These are phyloP conservation scores for Noctua janthe DNA, from an alignment of 2,888 invertebrate genomes.

Conservation along the genomic window DNA sequence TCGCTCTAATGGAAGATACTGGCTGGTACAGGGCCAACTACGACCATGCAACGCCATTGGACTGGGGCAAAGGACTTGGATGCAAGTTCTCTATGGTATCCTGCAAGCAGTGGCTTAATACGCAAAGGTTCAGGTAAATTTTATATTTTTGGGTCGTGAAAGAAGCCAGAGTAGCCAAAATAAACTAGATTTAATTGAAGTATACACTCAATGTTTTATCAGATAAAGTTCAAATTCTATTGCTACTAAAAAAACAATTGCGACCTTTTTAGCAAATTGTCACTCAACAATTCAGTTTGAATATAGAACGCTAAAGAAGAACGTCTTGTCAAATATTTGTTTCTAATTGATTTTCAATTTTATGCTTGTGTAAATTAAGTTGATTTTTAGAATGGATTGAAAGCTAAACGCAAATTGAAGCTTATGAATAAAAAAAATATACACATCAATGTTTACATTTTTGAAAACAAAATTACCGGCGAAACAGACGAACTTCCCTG, in stretches of 20 bases:
- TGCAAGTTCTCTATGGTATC: slow-evolving; percentile 98
- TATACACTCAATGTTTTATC: background rate
- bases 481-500: background rate
- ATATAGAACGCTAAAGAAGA: background rate
- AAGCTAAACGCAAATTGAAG: background rate
- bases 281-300: background rate
- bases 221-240: background rate
- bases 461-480: background rate
- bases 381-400: background rate
- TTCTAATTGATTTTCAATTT: background rate
- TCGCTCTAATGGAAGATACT: slow-evolving; percentile 99
- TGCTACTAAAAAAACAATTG: background rate
- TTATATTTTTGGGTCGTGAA: slow-evolving; percentile 29
- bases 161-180: slow-evolving; percentile 8
- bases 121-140: slow-evolving; percentile 92
- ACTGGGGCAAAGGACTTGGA: slow-evolving; percentile 97
- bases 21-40: slow-evolving; percentile 99
- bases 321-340: background rate
- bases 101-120: slow-evolving; percentile 98
- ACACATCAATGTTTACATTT: background rate
- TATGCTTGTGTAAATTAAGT: background rate
- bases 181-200: background rate
- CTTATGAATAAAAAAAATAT: background rate
- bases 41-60: slow-evolving; percentile 95
- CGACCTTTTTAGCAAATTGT: background rate